Evolutionary conservation across 2,888 invertebrate species (phyloP), one percentile per base, ranked within the genome.

Genomic region (Omphaloscelis lunosa): DNA sequence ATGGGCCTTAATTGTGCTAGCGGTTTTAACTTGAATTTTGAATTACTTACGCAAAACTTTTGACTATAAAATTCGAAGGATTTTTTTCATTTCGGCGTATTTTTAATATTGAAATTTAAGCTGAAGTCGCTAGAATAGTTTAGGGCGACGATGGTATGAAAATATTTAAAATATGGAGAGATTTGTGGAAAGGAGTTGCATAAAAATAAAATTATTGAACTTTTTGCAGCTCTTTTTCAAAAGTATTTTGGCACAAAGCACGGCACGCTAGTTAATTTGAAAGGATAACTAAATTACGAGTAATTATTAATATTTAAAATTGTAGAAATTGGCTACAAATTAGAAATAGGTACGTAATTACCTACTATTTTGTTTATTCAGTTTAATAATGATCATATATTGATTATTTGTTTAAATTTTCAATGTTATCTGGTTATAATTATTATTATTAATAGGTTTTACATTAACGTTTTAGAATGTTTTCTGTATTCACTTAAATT

Each of bases 401-500:
- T 82, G 53, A 77, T 75, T 75, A 82, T 84, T 77, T 73, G 72
- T 83, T 84, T 75, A 75, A 77, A 81, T 76, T 79, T 76, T 79
- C 70, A 70, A 75, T 84, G 86, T 83, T 85, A 83, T 71, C 75
- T 83, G 83, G 53, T 86, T 86, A 84, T 85, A 86, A 83, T 77
- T 68, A 62, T 67, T 73, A 75, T 86, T 77, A 82, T 59, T 82
- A 51, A 72, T 86, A 76, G 61, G 72, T 86, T 86, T 86, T 74
- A 82, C 53, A 67, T 59, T 75, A 72, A 84, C 51, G 59, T 85
- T 75, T 75, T 77, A 77, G 74, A 77, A 79, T 48, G 45, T 66
- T 75, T 78, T 75, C 68, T 86, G 66, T 75, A 75, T 83, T 83
- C 72, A 82, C 70, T 76, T 72, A 73, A 51, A 69, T 66, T 23